Conservation (phyloP, 1,140 invertebrate species). For the Dendrolimus kikuchii region DNA sequence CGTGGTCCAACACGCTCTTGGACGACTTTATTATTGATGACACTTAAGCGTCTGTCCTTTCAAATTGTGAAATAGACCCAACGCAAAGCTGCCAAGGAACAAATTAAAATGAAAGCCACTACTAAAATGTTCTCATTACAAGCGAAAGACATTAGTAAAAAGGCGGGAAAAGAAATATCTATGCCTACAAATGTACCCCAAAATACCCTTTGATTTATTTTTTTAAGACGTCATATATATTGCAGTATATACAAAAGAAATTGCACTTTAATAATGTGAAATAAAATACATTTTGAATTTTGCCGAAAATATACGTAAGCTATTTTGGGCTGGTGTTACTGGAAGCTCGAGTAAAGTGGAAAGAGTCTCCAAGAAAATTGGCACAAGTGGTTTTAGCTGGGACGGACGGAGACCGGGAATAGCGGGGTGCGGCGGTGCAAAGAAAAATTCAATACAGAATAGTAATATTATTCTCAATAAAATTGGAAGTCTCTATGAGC, state of each 20-base stretch:
- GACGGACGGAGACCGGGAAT: slow-evolving; percentile 33
- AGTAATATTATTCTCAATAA: slow-evolving; percentile 2
- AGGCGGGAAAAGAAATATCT: slow-evolving; percentile 48
- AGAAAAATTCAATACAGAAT: slow-evolving; percentile 15
- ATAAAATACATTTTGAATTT: slow-evolving; percentile 7
- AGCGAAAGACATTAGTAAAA: slow-evolving; percentile 45
- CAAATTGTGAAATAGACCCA: neutral
- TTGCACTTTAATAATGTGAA: slow-evolving; percentile 9
- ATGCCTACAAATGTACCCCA: slow-evolving; percentile 46
- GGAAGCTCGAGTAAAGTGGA: slow-evolving; percentile 63
- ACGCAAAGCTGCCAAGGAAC: slow-evolving; percentile 28
- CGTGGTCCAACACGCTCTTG: too few species aligned
- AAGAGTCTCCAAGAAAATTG: slow-evolving; percentile 68
- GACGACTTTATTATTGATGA: too few species aligned
- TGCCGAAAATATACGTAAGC: slow-evolving; percentile 19
- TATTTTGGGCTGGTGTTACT: slow-evolving; percentile 25
- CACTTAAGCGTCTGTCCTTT: too few species aligned
- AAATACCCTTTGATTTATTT: slow-evolving; percentile 22
- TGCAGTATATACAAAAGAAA: slow-evolving; percentile 1
- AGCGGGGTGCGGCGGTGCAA: slow-evolving; percentile 24
- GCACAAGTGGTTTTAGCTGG: slow-evolving; percentile 69
- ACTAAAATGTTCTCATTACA: slow-evolving; percentile 48
- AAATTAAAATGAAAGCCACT: slow-evolving; percentile 40
- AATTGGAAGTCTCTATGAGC: slow-evolving; percentile 3
- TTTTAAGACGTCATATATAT: neutral